Evolutionary conservation across 2,888 invertebrate species (phyloP).

Genomic region (Apotomis betuletana): DNA sequence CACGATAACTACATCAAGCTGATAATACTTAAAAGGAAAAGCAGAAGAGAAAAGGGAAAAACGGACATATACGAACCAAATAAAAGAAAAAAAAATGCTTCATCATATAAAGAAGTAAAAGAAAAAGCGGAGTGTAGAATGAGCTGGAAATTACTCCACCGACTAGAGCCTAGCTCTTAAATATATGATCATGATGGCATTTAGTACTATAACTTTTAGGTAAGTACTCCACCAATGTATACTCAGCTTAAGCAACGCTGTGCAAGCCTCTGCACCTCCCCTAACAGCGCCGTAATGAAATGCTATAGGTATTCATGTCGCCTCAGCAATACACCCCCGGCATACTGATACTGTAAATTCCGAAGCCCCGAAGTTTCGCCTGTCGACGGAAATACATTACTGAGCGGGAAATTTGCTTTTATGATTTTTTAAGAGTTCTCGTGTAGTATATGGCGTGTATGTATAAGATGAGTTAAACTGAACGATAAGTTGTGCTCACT

Average conservation of each 20-base stretch:
- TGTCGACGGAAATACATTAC: slow-evolving; percentile 37
- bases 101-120: no score
- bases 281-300: slow-evolving; percentile 35
- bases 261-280: slow-evolving; percentile 14
- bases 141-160: no score
- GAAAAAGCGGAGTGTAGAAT: no score
- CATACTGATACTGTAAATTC: slow-evolving; percentile 40
- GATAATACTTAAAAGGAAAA: no score
- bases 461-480: neutral
- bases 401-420: slow-evolving; percentile 22
- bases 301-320: slow-evolving; percentile 41
- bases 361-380: slow-evolving; percentile 26
- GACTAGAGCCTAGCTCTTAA: no score
- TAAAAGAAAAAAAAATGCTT: no score
- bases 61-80: no score
- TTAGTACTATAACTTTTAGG: neutral
- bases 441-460: neutral
- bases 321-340: slow-evolving; percentile 35
- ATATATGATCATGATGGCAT: no score
- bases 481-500: neutral
- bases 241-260: neutral
- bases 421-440: slow-evolving; percentile 31
- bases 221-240: neutral
- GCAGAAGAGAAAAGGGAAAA: no score
- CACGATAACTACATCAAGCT: no score